These are phyloP conservation scores for Linurgus olivaceus DNA, from an alignment of 2,797 vertebrate genomes.

Conservation along the genomic window DNA sequence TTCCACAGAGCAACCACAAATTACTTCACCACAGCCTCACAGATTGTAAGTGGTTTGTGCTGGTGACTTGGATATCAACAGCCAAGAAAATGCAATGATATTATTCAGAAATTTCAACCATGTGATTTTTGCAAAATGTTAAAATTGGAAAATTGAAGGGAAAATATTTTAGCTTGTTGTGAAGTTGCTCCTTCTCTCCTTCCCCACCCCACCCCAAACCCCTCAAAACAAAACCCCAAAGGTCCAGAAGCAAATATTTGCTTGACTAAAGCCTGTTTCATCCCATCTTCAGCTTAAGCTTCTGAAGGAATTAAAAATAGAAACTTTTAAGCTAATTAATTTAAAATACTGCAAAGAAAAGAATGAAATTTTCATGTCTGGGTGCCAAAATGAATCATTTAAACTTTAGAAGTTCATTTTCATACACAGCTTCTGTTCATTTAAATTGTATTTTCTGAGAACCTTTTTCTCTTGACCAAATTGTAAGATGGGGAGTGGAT, in stretches of 20 bases:
- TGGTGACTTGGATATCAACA: neutral
- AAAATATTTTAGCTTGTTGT: neutral
- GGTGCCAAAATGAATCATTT: neutral
- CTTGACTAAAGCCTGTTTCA: neutral
- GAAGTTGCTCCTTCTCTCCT: neutral
- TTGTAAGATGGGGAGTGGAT: neutral
- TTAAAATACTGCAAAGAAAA: neutral
- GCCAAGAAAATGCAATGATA: neutral
- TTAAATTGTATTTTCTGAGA: neutral
- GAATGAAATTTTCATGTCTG: neutral
- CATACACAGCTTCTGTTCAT: neutral
- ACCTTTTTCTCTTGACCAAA: neutral
- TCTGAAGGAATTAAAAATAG: neutral
- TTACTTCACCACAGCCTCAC: neutral
- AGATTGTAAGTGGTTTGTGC: neutral
- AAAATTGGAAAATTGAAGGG: neutral
- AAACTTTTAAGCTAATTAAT: neutral
- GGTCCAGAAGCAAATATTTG: neutral
- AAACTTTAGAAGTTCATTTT: neutral
- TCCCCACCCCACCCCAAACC: accelerated
- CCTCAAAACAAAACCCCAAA: neutral
- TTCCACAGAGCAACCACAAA: neutral
- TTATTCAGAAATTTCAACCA: neutral
- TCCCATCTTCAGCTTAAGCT: neutral
- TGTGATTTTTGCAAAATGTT: neutral